Percentiles rank a stretch among this genome's conserved stretches.
phyloP scores from a whole-genome alignment of 2,797 vertebrate species.

The Melanotaenia boesemani region DNA sequence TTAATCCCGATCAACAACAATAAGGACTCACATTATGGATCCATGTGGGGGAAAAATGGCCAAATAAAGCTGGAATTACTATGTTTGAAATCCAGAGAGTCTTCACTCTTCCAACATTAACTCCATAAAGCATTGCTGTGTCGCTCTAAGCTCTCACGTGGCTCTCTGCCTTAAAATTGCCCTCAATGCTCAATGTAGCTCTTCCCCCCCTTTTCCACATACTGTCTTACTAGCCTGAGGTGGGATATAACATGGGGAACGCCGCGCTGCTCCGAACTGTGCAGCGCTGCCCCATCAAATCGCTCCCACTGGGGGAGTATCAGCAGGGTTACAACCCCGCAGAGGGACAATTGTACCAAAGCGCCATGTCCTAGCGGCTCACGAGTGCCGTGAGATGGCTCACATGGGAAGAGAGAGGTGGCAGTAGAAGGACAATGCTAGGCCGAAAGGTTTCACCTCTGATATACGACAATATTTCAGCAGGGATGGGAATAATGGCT shows the following conservation, averaged over 20 bases:
- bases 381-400: not conserved
- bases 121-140: not conserved
- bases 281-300: not conserved
- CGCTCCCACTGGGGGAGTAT: not conserved
- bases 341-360: not conserved
- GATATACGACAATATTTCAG: not conserved
- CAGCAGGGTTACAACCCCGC: not conserved
- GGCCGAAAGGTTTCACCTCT: not conserved
- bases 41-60: not conserved
- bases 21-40: not conserved
- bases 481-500: no score
- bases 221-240: not conserved
- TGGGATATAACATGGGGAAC: not conserved
- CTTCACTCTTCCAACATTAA: not conserved
- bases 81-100: not conserved
- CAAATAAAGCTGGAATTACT: not conserved
- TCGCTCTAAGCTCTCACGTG: not conserved
- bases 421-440: not conserved
- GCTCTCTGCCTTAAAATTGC: not conserved
- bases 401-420: not conserved
- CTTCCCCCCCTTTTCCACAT: not conserved
- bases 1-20: not conserved
- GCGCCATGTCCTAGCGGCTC: not conserved
- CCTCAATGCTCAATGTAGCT: no score
- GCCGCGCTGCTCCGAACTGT: not conserved